Conservation (phyloP, 2,888 invertebrate species). For the Magallana nippona region DNA sequence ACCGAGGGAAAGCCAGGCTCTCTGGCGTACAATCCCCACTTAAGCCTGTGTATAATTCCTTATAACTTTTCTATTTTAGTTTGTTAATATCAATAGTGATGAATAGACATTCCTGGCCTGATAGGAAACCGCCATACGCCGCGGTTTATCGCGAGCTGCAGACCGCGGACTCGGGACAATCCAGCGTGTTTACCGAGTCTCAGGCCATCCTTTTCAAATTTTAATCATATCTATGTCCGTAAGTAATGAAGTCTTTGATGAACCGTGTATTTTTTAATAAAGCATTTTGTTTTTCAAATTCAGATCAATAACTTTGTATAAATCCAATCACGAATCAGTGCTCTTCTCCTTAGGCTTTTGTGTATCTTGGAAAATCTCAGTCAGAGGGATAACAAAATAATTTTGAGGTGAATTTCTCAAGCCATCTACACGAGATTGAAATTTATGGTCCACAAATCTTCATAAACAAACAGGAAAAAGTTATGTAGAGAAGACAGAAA, state of each 20-base stretch:
- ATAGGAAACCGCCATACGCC: slow-evolving; percentile 17
- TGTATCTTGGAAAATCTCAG: too few species aligned
- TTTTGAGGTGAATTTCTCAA: too few species aligned
- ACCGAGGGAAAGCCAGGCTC: not conserved
- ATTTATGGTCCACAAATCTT: too few species aligned
- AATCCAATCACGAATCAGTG: too few species aligned
- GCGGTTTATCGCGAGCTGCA: not conserved
- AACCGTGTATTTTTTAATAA: not conserved
- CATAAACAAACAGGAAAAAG: too few species aligned
- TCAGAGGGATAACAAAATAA: too few species aligned
- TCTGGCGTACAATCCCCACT: slow-evolving; percentile 25
- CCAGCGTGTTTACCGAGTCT: not conserved
- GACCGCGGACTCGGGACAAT: not conserved
- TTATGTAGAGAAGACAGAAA: too few species aligned
- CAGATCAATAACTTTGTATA: too few species aligned
- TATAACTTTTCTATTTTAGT: slow-evolving; percentile 32
- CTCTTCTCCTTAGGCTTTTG: too few species aligned
- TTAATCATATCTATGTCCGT: not conserved
- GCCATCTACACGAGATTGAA: too few species aligned
- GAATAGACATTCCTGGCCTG: slow-evolving; percentile 9
- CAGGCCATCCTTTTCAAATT: not conserved
- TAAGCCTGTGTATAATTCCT: slow-evolving; percentile 15
- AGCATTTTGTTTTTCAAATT: too few species aligned
- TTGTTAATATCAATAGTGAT: slow-evolving; percentile 30
- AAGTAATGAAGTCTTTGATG: not conserved